Base-by-base conservation (phyloP, 2,888 invertebrate species). In the Microctonus hyperodae region DNA sequence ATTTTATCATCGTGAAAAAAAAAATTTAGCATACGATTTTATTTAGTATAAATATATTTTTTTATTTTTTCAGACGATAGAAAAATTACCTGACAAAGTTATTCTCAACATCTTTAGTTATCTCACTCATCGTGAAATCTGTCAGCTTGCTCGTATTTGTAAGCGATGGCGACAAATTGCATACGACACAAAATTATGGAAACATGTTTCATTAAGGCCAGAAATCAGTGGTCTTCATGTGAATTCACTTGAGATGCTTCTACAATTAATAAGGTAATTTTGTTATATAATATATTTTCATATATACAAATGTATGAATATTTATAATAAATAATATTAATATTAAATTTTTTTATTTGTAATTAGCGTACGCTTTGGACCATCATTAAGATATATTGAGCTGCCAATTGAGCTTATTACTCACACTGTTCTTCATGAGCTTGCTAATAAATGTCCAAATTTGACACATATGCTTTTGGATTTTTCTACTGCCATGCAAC, bases 401-500 rank as follows among this genome's bases (percentile, higher is more conserved):
- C 86, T 98, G 63, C 96, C 97, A 0, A 97, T 97, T 76, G 98
- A 98, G 84, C 85, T 98, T 72, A 97, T 98, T 76, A 98, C 97
- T 0, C 96, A 97, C 79, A 96, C 95, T 0, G 96, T 98, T 9
- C 88, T 99, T 0, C 98, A 99, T 83, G 99, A 99, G 82, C 85
- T 99, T 72, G 94, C 98, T 0, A 96, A 93, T 78, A 97, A 97
- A 84, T 98, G 97, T 79, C 96, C 97, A 0, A 97, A 97, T 84
- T 86, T 98, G 64, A 96, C 97, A 0, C 95, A 96, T 82, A 94
- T 99, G 93, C 89, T 98, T 20, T 87, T 99, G 70, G 98, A 98
- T 81, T 98, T 98, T 82, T 97, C 98, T 73, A 99, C 98, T 81
- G 99, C 99, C 44, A 97, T 97, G 97, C 98, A 98, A 81, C 89